phyloP scores from a whole-genome alignment of 2,888 invertebrate genomes.

The Oligia latruncula region DNA sequence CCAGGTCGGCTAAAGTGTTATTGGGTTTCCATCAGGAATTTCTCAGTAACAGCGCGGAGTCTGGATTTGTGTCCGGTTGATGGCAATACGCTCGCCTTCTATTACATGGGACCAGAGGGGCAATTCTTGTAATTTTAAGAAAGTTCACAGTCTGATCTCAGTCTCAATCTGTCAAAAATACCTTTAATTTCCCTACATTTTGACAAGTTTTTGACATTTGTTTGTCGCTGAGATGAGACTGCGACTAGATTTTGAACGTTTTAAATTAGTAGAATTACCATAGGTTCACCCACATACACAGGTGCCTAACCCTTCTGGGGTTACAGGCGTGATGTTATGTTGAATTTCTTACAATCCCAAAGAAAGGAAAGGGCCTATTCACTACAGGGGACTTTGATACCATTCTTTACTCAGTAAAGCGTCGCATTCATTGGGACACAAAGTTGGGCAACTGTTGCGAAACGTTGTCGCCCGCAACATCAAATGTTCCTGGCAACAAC shows the following conservation, averaged over 20 bases:
- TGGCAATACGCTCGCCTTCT: not conserved
- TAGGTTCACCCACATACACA: not conserved
- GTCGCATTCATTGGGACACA: slow-evolving; percentile 9
- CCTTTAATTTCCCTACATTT: no score
- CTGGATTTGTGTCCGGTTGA: not conserved
- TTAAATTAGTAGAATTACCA: no score
- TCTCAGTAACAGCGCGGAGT: not conserved
- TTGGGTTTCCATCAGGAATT: not conserved
- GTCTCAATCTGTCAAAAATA: no score
- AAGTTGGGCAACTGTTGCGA: not conserved
- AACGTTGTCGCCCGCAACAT: not conserved
- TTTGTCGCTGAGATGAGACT: no score
- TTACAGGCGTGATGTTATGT: not conserved
- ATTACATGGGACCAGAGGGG: not conserved
- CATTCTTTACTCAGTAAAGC: slow-evolving; percentile 9
- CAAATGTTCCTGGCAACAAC: not conserved
- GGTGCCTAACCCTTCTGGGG: not conserved
- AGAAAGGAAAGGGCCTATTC: slow-evolving; percentile 27
- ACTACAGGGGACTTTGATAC: slow-evolving; percentile 34
- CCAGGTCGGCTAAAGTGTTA: not conserved
- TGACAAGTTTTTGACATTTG: no score
- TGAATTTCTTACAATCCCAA: not conserved
- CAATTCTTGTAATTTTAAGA: no score
- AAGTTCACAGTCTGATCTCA: no score
- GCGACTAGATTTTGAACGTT: no score